phyloP scores from a whole-genome alignment of 1,140 invertebrate genomes.

The Dysdera silvatica region DNA sequence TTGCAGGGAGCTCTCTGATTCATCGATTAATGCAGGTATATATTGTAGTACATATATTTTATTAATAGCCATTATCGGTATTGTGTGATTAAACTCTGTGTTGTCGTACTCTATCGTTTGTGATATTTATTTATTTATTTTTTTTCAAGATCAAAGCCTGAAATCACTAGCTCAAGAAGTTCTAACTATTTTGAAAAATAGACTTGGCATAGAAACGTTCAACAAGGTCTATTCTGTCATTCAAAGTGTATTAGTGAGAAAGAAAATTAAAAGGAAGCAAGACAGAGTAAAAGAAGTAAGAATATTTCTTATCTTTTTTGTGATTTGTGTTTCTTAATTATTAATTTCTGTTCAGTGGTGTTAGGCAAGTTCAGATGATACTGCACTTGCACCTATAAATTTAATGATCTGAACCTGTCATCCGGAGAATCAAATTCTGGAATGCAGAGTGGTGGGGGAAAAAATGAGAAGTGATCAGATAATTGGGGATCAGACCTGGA shows the following conservation, averaged over 20 bases:
- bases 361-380: too few species aligned
- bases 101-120: neutral
- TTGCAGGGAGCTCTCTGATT: slow-evolving; percentile 52
- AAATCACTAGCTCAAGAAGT: slow-evolving; percentile 56
- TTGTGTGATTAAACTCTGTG: neutral
- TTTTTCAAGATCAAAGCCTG: slow-evolving; percentile 37
- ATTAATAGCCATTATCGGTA: neutral
- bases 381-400: too few species aligned
- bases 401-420: too few species aligned
- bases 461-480: too few species aligned
- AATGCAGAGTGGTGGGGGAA: too few species aligned
- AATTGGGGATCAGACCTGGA: too few species aligned
- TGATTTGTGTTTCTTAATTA: neutral
- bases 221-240: slow-evolving; percentile 51
- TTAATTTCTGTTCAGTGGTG: too few species aligned
- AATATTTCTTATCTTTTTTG: neutral
- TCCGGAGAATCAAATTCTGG: too few species aligned
- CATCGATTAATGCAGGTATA: slow-evolving; percentile 32
- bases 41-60: neutral
- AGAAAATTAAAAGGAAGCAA: slow-evolving; percentile 49
- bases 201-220: slow-evolving; percentile 57
- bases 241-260: slow-evolving; percentile 40
- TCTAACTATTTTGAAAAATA: slow-evolving; percentile 56
- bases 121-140: neutral
- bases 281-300: slow-evolving; percentile 46